Evolutionary conservation across 2,888 invertebrate species (phyloP), one percentile per base, ranked within the genome.

Genomic region (Agrenia bidenticulata): DNA sequence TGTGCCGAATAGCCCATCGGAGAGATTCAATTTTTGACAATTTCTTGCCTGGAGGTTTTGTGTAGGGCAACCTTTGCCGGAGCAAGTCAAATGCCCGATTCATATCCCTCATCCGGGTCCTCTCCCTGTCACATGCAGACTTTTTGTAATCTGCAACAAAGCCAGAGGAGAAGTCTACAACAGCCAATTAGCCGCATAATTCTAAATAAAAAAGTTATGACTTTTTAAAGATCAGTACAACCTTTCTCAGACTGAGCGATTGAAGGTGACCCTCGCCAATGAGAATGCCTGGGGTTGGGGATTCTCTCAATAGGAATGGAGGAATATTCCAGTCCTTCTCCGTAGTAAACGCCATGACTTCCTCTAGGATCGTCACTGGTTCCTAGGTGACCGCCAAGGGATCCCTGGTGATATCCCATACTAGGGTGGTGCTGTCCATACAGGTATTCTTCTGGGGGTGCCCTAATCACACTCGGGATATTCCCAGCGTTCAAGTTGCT

Each of bases 61-160:
- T 60, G 45, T 67, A 64, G 0, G 67, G 67, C 11, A 67, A 63
- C 2, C 63, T 51, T 45, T 67, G 63, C 13, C 67, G 15, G 1
- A 67, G 57, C 55, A 60, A 80, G 78, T 91, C 92, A 77, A 89
- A 92, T 0, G 91, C 90, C 58, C 85, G 83, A 79, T 92, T 92
- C 91, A 92, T 92, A 77, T 91, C 91, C 1, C 89, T 83, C 92
- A 92, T 92, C 42, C 92, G 82, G 0, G 89, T 90, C 2, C 92
- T 81, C 78, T 92, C 92, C 24, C 92, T 83, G 78, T 90, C 90
- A 77, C 91, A 91, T 0, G 92, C 92, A 0, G 90, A 89, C 79
- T 89, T 89, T 80, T 89, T 89, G 79, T 90, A 90, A 80, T 90
- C 90, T 89, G 81, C 39, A 60, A 60, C 61, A 41, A 57, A 57